phyloP scores from a whole-genome alignment of 2,113 vertebrate genomes.

The Zapus hudsonius region DNA sequence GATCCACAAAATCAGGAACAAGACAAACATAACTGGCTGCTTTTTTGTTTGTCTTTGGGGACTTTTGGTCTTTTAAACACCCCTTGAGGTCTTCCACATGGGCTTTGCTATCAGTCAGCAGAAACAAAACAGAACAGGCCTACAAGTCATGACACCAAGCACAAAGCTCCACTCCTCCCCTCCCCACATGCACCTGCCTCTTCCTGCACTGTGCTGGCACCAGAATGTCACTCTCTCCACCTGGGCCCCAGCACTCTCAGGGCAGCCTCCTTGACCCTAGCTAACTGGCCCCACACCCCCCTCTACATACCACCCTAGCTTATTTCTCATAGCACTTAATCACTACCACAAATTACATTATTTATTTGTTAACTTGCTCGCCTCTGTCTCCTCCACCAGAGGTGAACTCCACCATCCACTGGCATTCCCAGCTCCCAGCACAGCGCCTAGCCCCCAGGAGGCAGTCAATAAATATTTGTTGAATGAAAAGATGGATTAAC shows the following conservation, averaged over 20 bases:
- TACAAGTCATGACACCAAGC: neutral
- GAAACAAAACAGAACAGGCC: conserved; percentile 29
- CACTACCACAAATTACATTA: conserved; percentile 76
- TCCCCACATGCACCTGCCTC: neutral
- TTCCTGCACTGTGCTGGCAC: neutral
- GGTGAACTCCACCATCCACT: conserved; percentile 5
- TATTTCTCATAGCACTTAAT: conserved; percentile 75
- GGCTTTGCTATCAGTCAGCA: conserved; percentile 59
- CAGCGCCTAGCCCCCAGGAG: conserved; percentile 48
- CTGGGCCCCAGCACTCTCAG: neutral
- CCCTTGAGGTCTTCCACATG: conserved; percentile 64
- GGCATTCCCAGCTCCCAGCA: conserved; percentile 32
- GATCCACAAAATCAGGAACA: conserved; percentile 48
- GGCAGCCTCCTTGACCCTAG: conserved; percentile 55
- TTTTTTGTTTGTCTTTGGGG: conserved; percentile 60
- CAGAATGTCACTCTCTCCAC: neutral
- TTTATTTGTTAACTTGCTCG: conserved; percentile 51
- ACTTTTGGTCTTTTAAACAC: conserved; percentile 74
- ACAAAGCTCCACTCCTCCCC: neutral
- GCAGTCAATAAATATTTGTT: conserved; percentile 36
- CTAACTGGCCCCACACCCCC: conserved; percentile 67
- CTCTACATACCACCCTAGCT: conserved; percentile 67
- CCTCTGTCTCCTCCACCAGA: conserved; percentile 44
- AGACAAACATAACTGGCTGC: conserved; percentile 47
- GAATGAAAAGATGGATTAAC: conserved; percentile 15